These are phyloP conservation scores for Oligia latruncula DNA, from an alignment of 2,888 invertebrate species.

Conservation along the genomic window DNA sequence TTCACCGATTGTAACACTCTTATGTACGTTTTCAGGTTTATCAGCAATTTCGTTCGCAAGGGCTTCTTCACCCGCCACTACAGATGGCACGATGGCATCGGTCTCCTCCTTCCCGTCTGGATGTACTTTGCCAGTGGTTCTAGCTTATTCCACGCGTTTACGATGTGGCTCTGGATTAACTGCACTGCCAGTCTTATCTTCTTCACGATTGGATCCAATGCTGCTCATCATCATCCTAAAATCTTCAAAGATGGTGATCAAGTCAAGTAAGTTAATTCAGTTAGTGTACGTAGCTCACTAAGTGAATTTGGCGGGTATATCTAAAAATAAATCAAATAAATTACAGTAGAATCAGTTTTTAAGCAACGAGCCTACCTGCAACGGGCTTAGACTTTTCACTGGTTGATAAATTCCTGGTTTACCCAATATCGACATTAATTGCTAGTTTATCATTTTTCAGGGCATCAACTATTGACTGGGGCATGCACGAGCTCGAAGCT, in stretches of 20 bases:
- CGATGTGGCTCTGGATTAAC: conserved; percentile 91
- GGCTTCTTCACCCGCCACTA: conserved; percentile 78
- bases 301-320: background rate
- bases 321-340: background rate
- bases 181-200: conserved; percentile 91
- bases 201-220: conserved; percentile 92
- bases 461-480: conserved; percentile 92
- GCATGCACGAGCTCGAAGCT: conserved; percentile 93
- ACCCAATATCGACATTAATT: background rate
- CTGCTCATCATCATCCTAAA: conserved; percentile 94
- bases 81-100: conserved; percentile 80
- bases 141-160: conserved; percentile 76
- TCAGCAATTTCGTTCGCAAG: conserved; percentile 72
- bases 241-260: conserved; percentile 94
- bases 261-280: conserved; percentile 84
- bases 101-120: conserved; percentile 82
- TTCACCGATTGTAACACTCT: background rate
- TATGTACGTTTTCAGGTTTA: conserved; percentile 70
- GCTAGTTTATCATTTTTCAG: conserved; percentile 76
- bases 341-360: background rate
- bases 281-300: background rate
- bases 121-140: conserved; percentile 83
- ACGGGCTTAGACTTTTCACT: too few relatives aligned
- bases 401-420: too few relatives aligned
- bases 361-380: background rate